Conservation (phyloP, 2,888 invertebrate genomes). For the Drosophila flavopinicola region DNA sequence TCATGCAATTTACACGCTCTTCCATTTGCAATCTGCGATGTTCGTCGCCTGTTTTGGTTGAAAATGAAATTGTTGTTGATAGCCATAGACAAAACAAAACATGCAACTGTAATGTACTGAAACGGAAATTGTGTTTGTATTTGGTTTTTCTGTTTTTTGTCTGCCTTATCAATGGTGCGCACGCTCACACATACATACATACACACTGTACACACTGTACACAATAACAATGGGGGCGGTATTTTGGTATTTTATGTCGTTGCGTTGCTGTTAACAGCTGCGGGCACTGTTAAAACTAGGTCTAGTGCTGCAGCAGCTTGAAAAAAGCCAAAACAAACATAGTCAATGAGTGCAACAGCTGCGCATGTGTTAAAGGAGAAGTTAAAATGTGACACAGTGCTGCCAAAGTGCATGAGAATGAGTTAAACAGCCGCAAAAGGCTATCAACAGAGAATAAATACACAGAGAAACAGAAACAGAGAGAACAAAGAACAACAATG, state of each 20-base stretch:
- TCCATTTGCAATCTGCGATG: constrained; percentile 35
- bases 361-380: neutral
- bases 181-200: constrained; percentile 34
- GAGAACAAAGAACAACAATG: neutral
- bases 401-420: no score
- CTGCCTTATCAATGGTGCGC: constrained; percentile 69
- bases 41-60: constrained; percentile 40
- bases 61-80: constrained; percentile 62
- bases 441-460: neutral
- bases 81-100: constrained; percentile 58
- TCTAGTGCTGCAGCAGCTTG: neutral
- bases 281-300: constrained; percentile 11
- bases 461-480: neutral
- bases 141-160: constrained; percentile 22
- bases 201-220: constrained; percentile 11
- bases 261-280: constrained; percentile 27
- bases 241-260: constrained; percentile 23
- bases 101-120: constrained; percentile 38
- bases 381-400: neutral
- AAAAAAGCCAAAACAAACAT: constrained; percentile 17
- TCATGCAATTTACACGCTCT: constrained; percentile 50
- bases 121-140: constrained; percentile 61
- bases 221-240: constrained; percentile 34
- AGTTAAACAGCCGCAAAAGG: neutral
- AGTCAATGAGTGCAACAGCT: neutral